A percentile compares a stretch with the other conserved stretches of the same genome.
Evolutionary conservation across 2,797 vertebrate species (phyloP).

Genomic region (Remorina albescens): DNA sequence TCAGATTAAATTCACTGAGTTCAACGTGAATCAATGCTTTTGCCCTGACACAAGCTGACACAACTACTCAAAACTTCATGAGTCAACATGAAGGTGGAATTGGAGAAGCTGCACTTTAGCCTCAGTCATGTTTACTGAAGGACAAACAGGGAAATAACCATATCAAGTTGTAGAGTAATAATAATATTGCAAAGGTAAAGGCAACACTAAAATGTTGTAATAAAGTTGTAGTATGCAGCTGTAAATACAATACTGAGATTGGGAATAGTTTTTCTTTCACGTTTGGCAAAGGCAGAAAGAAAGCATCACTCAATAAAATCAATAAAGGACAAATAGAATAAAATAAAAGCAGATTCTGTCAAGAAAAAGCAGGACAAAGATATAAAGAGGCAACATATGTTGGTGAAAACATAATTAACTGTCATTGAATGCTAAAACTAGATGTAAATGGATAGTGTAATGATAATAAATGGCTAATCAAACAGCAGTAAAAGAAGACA

Average conservation of each 20-base stretch:
- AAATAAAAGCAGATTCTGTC: background rate
- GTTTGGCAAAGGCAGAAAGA: too few relatives aligned
- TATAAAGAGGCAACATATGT: too few relatives aligned
- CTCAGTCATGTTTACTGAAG: background rate
- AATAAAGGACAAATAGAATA: background rate
- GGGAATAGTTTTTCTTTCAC: background rate
- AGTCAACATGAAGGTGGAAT: background rate
- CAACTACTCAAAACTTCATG: constrained; percentile 23
- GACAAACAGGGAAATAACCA: background rate
- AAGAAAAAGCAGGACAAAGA: too few relatives aligned
- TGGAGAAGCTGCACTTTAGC: constrained; percentile 1
- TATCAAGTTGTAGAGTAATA: background rate
- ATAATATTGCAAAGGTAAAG: background rate
- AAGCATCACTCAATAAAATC: background rate
- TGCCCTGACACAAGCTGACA: background rate
- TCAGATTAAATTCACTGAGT: background rate
- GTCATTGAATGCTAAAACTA: background rate
- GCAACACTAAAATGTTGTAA: background rate
- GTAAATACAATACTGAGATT: background rate
- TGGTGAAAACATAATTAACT: too few relatives aligned
- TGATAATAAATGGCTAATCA: background rate
- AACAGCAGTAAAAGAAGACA: background rate
- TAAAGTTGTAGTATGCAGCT: background rate
- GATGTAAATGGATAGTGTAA: background rate
- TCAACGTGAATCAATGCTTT: background rate